phyloP scores from a whole-genome alignment of 2,113 vertebrate genomes.

The Lampris megalopsis region DNA sequence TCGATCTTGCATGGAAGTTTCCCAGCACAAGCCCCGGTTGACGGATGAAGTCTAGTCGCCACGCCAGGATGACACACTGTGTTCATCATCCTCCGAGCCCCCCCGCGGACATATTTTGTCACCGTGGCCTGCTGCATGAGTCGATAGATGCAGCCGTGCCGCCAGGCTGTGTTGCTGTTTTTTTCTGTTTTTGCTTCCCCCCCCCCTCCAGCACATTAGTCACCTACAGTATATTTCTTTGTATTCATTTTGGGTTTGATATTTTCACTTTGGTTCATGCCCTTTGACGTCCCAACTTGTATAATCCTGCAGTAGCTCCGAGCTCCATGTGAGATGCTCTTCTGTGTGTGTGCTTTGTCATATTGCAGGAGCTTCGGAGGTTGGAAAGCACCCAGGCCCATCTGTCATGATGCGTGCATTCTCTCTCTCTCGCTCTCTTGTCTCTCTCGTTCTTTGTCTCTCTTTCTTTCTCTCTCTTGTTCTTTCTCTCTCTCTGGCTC shows the following conservation, averaged over 20 bases:
- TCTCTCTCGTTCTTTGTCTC: conserved; percentile 7
- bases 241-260: background rate
- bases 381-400: conserved; percentile 59
- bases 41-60: conserved; percentile 44
- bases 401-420: conserved; percentile 53
- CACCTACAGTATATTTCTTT: background rate
- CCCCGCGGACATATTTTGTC: background rate
- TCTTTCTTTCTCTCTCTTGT: conserved; percentile 24
- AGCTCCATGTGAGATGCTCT: conserved; percentile 20
- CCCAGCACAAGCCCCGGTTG: conserved; percentile 33
- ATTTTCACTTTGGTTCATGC: conserved; percentile 5
- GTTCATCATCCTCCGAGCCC: conserved; percentile 20
- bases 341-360: conserved; percentile 52
- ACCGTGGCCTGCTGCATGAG: background rate
- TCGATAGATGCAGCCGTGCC: background rate
- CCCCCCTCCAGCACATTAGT: background rate
- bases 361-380: conserved; percentile 51
- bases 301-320: background rate
- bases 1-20: conserved; percentile 36
- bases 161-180: background rate
- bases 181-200: background rate
- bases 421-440: background rate
- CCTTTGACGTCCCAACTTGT: background rate
- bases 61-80: conserved; percentile 32
- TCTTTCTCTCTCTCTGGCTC: conserved; percentile 11